Evolutionary conservation across 1,140 invertebrate genomes (phyloP), one percentile per base, ranked within the genome.

Genomic region (Solenopsis invicta): DNA sequence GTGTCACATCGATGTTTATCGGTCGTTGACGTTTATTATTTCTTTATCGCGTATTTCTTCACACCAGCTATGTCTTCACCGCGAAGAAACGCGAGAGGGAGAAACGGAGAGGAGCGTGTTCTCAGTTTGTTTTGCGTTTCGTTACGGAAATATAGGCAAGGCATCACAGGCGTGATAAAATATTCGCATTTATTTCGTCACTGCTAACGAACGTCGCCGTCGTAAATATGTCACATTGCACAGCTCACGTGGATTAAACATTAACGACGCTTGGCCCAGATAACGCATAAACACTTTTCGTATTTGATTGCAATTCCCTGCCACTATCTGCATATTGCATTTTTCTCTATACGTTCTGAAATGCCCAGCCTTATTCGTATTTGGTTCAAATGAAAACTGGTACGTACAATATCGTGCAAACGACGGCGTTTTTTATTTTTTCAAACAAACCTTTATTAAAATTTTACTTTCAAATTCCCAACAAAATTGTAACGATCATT

Each of bases 191-290:
- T 72, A 37, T 48, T 84, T 84, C 80, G 21, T 74, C 29, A 54
- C 24, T 12, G 21, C 6, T 18, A 24, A 71, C 66, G 37, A 72
- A 82, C 21, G 45, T 66, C 48, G 10, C 12, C 18, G 29, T 78
- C 85, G 64, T 90, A 90, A 90, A 90, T 61, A 24, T 82, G 75
- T 84, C 88, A 69, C 2, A 59, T 87, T 76, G 75, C 61, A 41
- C 41, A 80, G 13, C 29, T 62, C 5, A 12, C n/a, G 34, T 34
- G 72, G 85, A 87, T 89, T 78, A 89, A 77, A 71, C 29, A 37
- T 78, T 82, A 66, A 80, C 50, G n/a, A 54, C 48, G 41, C 18
- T 45, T 80, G 77, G 48, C 56, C 56, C 24, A 89, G 89, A 90
- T 89, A 90, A 89, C 41, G 48, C 18, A 37, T 74, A 71, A n/a